Evolutionary conservation across 2,797 vertebrate genomes (phyloP), one percentile per base, ranked within the genome.

Genomic region (Channa striata): DNA sequence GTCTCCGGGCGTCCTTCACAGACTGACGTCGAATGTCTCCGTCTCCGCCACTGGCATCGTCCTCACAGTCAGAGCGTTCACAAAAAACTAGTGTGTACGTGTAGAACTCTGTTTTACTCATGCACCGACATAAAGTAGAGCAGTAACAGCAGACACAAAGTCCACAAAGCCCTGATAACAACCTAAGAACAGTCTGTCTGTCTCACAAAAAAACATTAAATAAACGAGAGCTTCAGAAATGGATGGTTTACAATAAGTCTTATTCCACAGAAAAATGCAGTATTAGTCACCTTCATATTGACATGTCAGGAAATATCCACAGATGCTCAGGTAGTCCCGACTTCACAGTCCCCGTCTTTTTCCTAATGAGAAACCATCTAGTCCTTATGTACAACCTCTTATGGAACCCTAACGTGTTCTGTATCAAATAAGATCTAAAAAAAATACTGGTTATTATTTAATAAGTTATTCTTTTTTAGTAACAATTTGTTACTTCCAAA

Each of bases 121-220:
- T 54, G 60, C 74, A 75, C 60, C 44, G 52, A 70, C 61, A 66
- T 58, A 17, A 68, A 59, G 34, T 56, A 14, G 43, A 71, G 68
- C 64, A 8, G 52, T 44, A 6, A 65, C 21, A 47, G 20, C 50
- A 10, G 43, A 11, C 54, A 67, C 8, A 20, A 25, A 8, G 11
- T 54, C 19, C 57, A 59, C 39, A 19, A 53, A 70, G 46, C 42
- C 43, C 60, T 37, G 57, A 56, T 46, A 49, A 57, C 59, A 14
- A 47, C 23, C 36, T 14, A 8, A 10, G 25, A 56, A 62, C 62
- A 68, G 52, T 51, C 17, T 23, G 20, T 16, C 7, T 36, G 46
- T 16, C n/a, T 13, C 8, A 14, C 16, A 10, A 1, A 48, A 11
- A 25, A 60, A 51, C 12, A 39, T 21, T 17, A 12, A 44, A 57